Conservation (phyloP, 2,888 invertebrate species). For the Adelognathus sp. region DNA sequence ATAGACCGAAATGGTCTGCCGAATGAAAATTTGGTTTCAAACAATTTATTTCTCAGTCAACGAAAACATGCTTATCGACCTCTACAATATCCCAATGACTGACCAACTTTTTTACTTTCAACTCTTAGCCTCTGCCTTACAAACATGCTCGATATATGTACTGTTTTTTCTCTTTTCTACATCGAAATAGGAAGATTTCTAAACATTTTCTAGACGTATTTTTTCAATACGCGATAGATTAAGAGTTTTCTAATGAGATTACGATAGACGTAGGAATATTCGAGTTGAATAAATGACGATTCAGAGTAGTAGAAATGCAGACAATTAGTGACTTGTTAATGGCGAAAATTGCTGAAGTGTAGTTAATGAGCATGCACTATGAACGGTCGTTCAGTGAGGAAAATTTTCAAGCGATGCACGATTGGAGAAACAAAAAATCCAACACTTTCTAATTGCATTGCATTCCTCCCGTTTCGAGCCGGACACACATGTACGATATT, state of each 20-base stretch:
- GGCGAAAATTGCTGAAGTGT: slow-evolving; percentile 25
- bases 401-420: slow-evolving; percentile 25
- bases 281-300: not conserved
- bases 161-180: not conserved
- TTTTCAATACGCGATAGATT: not conserved
- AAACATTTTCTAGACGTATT: not conserved
- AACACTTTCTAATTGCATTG: slow-evolving; percentile 9
- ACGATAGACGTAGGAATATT: not conserved
- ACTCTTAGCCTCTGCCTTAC: slow-evolving; percentile 3
- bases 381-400: slow-evolving; percentile 4
- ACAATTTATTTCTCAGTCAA: not conserved
- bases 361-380: slow-evolving; percentile 48
- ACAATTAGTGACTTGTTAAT: slow-evolving; percentile 2
- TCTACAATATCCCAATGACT: slow-evolving; percentile 38
- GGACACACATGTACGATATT: not conserved
- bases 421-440: slow-evolving; percentile 21
- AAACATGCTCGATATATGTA: slow-evolving; percentile 18
- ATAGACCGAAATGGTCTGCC: too few species aligned
- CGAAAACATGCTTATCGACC: slow-evolving; percentile 39
- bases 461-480: slow-evolving; percentile 38
- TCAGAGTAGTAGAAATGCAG: not conserved
- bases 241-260: not conserved
- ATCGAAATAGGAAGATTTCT: not conserved
- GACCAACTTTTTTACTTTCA: not conserved
- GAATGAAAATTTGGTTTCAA: too few species aligned